Conservation (phyloP, 30 jellyfish, hydroid and myxozoan genomes). For the Aurelia sp. region DNA sequence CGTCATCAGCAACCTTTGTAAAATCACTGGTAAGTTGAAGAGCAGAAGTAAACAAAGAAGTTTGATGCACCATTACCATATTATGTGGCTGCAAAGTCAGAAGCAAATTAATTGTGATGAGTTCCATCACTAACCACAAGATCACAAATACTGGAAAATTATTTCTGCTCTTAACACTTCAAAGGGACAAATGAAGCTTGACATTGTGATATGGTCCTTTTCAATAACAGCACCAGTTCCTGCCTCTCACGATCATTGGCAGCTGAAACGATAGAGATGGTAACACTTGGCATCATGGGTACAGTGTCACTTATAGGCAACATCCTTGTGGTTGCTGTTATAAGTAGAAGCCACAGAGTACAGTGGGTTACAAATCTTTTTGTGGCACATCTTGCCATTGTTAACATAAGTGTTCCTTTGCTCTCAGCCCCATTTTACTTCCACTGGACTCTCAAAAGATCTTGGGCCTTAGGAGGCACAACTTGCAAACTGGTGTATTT, state of each 20-base stretch:
- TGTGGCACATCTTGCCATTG: conserved; percentile 86
- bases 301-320: conserved; percentile 64
- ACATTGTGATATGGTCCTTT: conserved; percentile 31
- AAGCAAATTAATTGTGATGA: too few relatives aligned
- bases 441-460: conserved; percentile 52
- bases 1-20: too few relatives aligned
- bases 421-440: conserved; percentile 70
- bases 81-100: too few relatives aligned
- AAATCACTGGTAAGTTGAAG: too few relatives aligned
- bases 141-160: neutral
- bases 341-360: conserved; percentile 75
- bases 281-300: conserved; percentile 40
- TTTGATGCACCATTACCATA: too few relatives aligned
- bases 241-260: conserved; percentile 15
- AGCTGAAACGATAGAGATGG: conserved; percentile 42
- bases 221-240: conserved; percentile 23
- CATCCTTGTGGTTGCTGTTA: conserved; percentile 73
- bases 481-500: conserved; percentile 76
- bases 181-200: neutral
- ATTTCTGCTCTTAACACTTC: neutral
- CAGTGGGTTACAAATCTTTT: conserved; percentile 86
- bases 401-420: conserved; percentile 70
- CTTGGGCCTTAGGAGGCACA: conserved; percentile 51
- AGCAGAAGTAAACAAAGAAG: too few relatives aligned
- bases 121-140: too few relatives aligned